Percentiles rank a stretch among this genome's conserved stretches.
Conservation (phyloP, 2,797 vertebrate species). For the Lindbergichthys nudifrons region DNA sequence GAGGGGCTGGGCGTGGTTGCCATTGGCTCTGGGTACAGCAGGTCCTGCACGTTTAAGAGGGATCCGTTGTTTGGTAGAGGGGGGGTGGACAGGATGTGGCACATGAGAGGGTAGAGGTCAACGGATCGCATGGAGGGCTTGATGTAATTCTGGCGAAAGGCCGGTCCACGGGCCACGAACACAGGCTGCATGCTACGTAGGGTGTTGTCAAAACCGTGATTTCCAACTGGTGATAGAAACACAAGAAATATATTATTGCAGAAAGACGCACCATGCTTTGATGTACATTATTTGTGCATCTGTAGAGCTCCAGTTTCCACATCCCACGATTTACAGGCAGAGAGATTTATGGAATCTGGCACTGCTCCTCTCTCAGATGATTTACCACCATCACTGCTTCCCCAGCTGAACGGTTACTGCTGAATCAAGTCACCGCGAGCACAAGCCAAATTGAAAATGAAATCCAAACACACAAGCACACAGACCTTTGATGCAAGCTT, state of each 20-base stretch:
- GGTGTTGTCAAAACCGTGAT: conserved; percentile 93
- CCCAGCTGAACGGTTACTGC: conserved; percentile 16
- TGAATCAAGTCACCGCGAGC: conserved; percentile 42
- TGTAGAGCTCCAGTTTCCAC: neutral
- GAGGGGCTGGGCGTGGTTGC: conserved; percentile 30
- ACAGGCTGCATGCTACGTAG: conserved; percentile 92
- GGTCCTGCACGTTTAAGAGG: conserved; percentile 84
- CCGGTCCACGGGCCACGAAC: conserved; percentile 92
- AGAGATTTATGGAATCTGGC: conserved; percentile 47
- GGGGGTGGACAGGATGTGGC: conserved; percentile 87
- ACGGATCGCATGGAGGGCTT: conserved; percentile 88
- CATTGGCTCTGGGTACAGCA: conserved; percentile 77
- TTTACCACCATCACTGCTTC: conserved; percentile 29
- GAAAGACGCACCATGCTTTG: neutral
- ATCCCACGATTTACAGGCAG: conserved; percentile 8
- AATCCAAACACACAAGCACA: conserved; percentile 27
- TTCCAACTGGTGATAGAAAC: conserved; percentile 86
- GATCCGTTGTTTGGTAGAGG: conserved; percentile 92
- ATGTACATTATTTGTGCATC: conserved; percentile 7
- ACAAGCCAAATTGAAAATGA: conserved; percentile 29
- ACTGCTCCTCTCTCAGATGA: conserved; percentile 9
- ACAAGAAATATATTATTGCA: conserved; percentile 6
- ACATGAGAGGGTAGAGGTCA: conserved; percentile 94
- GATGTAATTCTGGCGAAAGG: conserved; percentile 87
- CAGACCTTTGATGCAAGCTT: conserved; percentile 28